Percentiles rank a stretch among this genome's conserved stretches.
Conservation (phyloP, 2,888 invertebrate genomes). For the Platypus cylindrus region DNA sequence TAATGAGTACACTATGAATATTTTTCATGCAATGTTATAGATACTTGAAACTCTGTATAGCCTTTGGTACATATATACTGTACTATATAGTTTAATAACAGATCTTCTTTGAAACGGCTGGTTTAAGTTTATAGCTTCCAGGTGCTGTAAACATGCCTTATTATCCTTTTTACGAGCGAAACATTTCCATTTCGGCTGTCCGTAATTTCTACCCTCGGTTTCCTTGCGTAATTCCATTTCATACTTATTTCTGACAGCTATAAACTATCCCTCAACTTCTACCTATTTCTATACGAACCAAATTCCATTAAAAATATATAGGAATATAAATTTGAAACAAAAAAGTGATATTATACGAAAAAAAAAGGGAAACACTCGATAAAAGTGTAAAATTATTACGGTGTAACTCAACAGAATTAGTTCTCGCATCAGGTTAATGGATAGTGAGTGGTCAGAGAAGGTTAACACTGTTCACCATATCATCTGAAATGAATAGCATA, state of each 20-base stretch:
- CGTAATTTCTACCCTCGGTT: constrained; percentile 13
- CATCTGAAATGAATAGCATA: background rate
- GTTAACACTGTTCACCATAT: too few species aligned
- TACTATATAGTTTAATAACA: constrained; percentile 17
- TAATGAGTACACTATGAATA: too few species aligned
- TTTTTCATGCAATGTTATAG: too few species aligned
- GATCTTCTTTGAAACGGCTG: constrained; percentile 23
- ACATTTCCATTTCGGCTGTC: constrained; percentile 18
- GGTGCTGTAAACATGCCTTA: constrained; percentile 34
- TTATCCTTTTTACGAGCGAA: constrained; percentile 32
- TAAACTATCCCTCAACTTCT: constrained; percentile 15
- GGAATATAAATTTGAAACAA: constrained; percentile 3
- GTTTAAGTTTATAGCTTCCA: constrained; percentile 30
- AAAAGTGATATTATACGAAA: background rate
- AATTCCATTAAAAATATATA: constrained; percentile 14
- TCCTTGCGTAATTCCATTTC: constrained; percentile 12
- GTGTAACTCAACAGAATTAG: too few species aligned
- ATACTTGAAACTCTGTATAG: too few species aligned
- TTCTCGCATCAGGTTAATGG: too few species aligned
- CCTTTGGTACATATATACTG: too few species aligned
- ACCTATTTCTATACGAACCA: constrained; percentile 5
- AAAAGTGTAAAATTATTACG: too few species aligned
- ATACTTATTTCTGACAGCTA: constrained; percentile 14
- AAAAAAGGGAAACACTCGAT: background rate
- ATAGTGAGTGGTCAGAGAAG: too few species aligned